These are phyloP conservation scores for Aplysina aerophoba DNA, from an alignment of 37 sponge, comb jelly and placozoan genomes.

Conservation along the genomic window DNA sequence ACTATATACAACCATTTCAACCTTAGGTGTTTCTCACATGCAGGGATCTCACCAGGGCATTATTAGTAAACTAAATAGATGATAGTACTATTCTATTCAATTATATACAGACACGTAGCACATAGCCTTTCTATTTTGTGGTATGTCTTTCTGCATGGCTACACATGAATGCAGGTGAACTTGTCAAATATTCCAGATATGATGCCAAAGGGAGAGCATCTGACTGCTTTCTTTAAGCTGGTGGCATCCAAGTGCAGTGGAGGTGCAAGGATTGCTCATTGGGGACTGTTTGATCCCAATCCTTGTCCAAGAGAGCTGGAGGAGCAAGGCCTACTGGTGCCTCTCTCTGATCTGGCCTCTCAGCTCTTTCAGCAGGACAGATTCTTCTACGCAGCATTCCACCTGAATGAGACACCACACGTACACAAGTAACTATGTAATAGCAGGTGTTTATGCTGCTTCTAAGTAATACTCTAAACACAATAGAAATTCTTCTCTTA, in stretches of 20 bases:
- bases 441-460: too few relatives aligned
- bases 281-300: constrained; percentile 43
- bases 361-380: constrained; percentile 43
- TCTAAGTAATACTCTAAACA: too few relatives aligned
- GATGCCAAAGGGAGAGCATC: constrained; percentile 33
- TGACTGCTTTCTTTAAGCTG: constrained; percentile 14
- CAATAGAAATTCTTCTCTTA: too few relatives aligned
- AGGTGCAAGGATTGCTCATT: constrained; percentile 65
- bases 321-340: constrained; percentile 3
- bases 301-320: not conserved
- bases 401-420: too few relatives aligned
- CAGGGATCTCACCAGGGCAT: not conserved
- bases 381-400: constrained; percentile 46
- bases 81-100: too few relatives aligned
- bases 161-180: too few relatives aligned
- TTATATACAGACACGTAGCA: too few relatives aligned
- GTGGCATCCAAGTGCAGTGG: constrained; percentile 10
- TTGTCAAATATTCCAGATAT: constrained; percentile 63
- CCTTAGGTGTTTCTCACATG: too few relatives aligned
- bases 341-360: constrained; percentile 21
- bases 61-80: too few relatives aligned
- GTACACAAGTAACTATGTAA: too few relatives aligned
- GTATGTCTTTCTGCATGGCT: too few relatives aligned
- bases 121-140: not conserved
- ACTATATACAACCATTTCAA: too few relatives aligned